Percentiles rank a stretch among this genome's conserved stretches.
These are phyloP conservation scores for Caenorhabditis becei DNA, from an alignment of 2,888 invertebrate species.

Conservation along the genomic window DNA sequence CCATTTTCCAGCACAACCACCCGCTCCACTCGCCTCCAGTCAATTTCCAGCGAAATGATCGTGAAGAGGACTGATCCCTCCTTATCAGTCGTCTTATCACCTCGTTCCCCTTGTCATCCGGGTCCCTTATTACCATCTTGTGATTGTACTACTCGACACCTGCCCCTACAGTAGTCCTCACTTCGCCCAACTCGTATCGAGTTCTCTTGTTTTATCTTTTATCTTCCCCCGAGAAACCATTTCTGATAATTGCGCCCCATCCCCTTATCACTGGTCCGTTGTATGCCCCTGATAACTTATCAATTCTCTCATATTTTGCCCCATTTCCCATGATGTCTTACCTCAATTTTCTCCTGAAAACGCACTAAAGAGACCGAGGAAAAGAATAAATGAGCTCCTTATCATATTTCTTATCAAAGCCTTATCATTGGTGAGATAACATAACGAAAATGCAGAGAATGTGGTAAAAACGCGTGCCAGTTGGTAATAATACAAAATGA, in stretches of 20 bases:
- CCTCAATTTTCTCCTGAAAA: too few relatives aligned
- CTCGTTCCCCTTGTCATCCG: conserved; percentile 25
- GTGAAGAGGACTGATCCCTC: conserved; percentile 33
- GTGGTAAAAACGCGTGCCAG: not conserved
- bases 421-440: not conserved
- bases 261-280: conserved; percentile 6
- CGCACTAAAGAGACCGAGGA: too few relatives aligned
- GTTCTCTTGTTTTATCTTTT: conserved; percentile 6
- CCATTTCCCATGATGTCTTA: too few relatives aligned
- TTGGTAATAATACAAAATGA: not conserved
- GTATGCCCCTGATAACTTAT: conserved; percentile 8
- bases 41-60: conserved; percentile 61
- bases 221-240: too few relatives aligned
- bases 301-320: not conserved
- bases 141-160: conserved; percentile 19
- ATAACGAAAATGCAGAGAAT: not conserved
- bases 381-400: too few relatives aligned
- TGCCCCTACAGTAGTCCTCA: not conserved
- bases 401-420: too few relatives aligned
- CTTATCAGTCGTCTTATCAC: not conserved
- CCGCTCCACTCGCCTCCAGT: conserved; percentile 75
- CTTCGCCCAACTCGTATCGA: conserved; percentile 38
- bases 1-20: conserved; percentile 63
- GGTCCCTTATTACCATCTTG: conserved; percentile 23
- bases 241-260: not conserved